Base-by-base conservation (phyloP, 2,113 vertebrate genomes). In the Oxyura jamaicensis region DNA sequence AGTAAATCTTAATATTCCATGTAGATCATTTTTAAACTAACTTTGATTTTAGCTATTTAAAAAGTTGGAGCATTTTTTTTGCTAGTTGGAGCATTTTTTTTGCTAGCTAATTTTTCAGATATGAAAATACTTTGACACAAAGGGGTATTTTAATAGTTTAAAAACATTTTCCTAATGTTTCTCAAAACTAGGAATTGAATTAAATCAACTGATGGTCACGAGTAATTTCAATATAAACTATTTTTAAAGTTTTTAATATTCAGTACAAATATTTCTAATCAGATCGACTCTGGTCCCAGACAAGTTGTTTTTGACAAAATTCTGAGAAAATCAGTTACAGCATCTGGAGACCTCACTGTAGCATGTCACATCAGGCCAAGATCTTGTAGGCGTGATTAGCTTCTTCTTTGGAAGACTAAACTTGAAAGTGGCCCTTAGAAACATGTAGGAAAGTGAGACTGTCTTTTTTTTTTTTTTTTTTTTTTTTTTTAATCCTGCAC, bases 321-420 rank as follows among this genome's bases (percentile, higher is more conserved):
- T 91, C 78, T 83, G 50, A 55, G 44, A 83, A 94, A 90, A 88
- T 26, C 14, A 33, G 10, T 78, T 85, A 25, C 8, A 28, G n/a
- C 0, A 0, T 16, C 36, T 52, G 55, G 44, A 93, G 36, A 68
- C 8, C 11, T 69, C 0, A 0, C 8, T 86, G 44, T 8, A 55
- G 16, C 31, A 85, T 13, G 56, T 72, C 68, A 56, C 3, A 18
- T 52, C 39, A 62, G 2, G 4, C 6, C 31, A 67, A 83, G 41
- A 86, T 39, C 42, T 62, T 67, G 14, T 12, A 80, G 19, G 21
- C 63, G 25, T 41, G 46, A 81, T 63, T 46, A 5, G 1, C 4
- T 16, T 46, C 8, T 88, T 83, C 55, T 74, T 31, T 86, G 62
- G 36, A 86, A 83, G 22, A 55, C 19, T 68, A 59, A 68, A 90